Percentiles rank a stretch among this genome's conserved stretches.
Conservation (phyloP, 2,888 invertebrate genomes). For the Himalopsyche kuldschensis region DNA sequence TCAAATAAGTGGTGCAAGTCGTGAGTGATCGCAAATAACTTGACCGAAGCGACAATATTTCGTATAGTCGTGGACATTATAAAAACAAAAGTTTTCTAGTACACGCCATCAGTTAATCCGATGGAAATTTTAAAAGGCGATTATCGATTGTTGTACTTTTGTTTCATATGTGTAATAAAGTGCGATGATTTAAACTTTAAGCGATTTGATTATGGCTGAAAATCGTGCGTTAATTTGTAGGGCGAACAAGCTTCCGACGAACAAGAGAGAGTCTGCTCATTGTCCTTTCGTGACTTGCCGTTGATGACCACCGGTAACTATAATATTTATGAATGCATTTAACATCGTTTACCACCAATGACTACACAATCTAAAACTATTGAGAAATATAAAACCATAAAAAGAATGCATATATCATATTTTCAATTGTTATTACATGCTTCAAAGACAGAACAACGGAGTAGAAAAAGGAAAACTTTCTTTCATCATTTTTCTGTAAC, state of each 20-base stretch:
- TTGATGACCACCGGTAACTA: background rate
- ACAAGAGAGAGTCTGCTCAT: background rate
- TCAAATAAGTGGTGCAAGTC: constrained; percentile 27
- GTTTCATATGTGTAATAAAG: background rate
- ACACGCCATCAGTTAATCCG: background rate
- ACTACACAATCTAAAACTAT: background rate
- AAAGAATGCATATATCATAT: no score
- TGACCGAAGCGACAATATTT: background rate
- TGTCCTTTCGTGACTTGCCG: constrained; percentile 13
- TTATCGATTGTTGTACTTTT: background rate
- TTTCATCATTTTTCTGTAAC: no score
- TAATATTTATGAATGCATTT: background rate
- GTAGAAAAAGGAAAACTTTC: no score
- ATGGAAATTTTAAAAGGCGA: background rate
- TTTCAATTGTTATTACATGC: no score
- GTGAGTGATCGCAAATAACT: constrained; percentile 17
- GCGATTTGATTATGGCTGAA: background rate
- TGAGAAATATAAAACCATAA: no score
- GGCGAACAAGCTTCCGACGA: background rate
- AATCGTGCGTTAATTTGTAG: constrained; percentile 11
- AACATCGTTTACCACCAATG: background rate
- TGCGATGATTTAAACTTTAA: background rate
- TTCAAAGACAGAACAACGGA: no score
- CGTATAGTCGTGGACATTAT: background rate
- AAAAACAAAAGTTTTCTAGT: background rate